Evolutionary conservation across 2,113 vertebrate genomes (phyloP).

Genomic region (Craseonycteris thonglongyai): DNA sequence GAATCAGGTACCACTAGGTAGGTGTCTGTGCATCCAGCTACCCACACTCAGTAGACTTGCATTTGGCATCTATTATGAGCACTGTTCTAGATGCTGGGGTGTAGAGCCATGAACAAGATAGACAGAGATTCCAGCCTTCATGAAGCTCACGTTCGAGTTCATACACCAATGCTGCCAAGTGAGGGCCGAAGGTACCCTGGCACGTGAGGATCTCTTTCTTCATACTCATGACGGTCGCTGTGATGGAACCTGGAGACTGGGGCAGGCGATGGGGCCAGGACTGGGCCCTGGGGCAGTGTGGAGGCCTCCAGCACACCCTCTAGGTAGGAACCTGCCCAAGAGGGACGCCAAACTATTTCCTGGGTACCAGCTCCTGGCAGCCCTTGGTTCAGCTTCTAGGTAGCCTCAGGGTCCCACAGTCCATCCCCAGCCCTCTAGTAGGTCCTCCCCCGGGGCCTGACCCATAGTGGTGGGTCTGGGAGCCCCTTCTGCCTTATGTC

Average conservation of each 20-base stretch:
- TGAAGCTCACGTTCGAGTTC: background rate
- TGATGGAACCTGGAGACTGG: fast-evolving
- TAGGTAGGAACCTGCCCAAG: background rate
- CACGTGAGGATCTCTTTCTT: background rate
- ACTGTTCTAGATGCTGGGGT: background rate
- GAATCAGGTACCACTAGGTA: background rate
- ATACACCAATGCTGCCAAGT: fast-evolving
- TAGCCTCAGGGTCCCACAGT: fast-evolving
- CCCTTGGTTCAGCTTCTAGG: background rate
- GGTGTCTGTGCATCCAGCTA: background rate
- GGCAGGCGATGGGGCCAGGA: background rate
- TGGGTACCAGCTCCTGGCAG: background rate
- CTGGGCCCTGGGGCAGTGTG: fast-evolving
- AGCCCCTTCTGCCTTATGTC: fast-evolving
- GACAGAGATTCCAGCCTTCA: background rate
- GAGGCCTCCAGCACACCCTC: too few relatives aligned
- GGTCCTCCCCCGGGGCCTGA: fast-evolving
- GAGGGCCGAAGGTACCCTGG: background rate
- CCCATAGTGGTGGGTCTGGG: background rate
- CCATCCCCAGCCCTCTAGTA: too few relatives aligned
- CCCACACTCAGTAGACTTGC: fast-evolving
- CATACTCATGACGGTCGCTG: fast-evolving
- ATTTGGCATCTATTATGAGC: background rate
- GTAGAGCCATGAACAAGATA: fast-evolving
- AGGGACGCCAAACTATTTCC: background rate